Base-by-base conservation (phyloP, 2,797 vertebrate species). In the Dallia pectoralis region DNA sequence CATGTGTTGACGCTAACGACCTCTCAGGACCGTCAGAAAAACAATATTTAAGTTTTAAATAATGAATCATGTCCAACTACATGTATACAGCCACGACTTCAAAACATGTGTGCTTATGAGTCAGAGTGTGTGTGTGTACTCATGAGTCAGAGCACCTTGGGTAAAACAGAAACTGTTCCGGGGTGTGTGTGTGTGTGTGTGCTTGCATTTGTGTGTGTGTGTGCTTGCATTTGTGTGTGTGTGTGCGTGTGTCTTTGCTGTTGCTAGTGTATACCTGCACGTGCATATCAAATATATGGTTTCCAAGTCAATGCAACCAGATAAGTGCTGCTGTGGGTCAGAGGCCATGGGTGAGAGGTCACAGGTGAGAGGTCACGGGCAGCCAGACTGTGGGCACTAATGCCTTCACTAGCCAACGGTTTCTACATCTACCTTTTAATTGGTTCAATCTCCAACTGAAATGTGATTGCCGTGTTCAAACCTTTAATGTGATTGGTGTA, bases 11-110 rank as follows among this genome's bases (percentile, higher is more conserved):
- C 56, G 29, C 64, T 82, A 80, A 84, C 76, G 81, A 64, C 76
- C 33, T 66, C 76, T 84, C 73, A 79, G 74, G 79, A 82, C 81
- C 49, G 79, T 56, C 63, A 87, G 65, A 78, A 84, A 70, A 72
- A 74, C 71, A 76, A 84, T 82, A 81, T 77, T 81, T 76, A 69
- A 69, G 68, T 69, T 83, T 74, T 71, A 75, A 85, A 74, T 74
- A 73, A 83, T 85, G 84, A 81, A 87, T 87, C 78, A 82, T 70
- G 68, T 36, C 40, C 70, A 69, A 66, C 76, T 74, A 72, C 78
- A 77, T 81, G 68, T 85, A 80, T 53, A 88, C 73, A 83, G 81
- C 74, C 80, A 74, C 47, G 70, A 64, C 69, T 81, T 84, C 59
- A 74, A 78, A 73, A 77, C 44, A 77, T 47, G 65, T 76, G 71